phyloP scores from a whole-genome alignment of 1,140 invertebrate genomes.

The Zaprionus kolodkinae region DNA sequence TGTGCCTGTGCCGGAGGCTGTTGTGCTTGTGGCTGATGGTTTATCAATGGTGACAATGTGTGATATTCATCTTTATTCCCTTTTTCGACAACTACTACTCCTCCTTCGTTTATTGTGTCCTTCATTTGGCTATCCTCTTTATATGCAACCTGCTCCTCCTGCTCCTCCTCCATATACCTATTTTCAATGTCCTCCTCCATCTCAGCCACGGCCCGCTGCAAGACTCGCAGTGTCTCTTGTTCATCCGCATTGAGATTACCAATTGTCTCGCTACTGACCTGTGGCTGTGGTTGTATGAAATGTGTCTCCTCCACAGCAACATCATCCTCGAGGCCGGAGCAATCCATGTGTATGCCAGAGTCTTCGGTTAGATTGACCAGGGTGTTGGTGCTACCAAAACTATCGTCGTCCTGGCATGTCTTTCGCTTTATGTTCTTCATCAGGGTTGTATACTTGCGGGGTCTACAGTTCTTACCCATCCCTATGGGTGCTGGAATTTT shows the following conservation, averaged over 20 bases:
- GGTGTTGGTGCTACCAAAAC: constrained; percentile 31
- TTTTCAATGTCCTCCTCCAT: constrained; percentile 62
- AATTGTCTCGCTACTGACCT: constrained; percentile 21
- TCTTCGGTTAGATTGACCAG: constrained; percentile 44
- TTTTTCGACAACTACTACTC: not conserved
- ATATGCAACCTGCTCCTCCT: not conserved
- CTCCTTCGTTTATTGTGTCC: not conserved
- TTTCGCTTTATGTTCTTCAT: not conserved
- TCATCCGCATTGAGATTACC: constrained; percentile 39
- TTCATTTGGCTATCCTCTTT: not conserved
- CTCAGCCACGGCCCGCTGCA: constrained; percentile 68
- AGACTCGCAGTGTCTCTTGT: constrained; percentile 49
- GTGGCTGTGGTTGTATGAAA: not conserved
- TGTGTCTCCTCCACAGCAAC: constrained; percentile 2
- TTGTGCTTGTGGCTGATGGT: not conserved
- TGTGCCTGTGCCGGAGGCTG: not conserved
- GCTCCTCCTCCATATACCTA: constrained; percentile 10
- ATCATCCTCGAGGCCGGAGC: constrained; percentile 15
- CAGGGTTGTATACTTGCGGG: constrained; percentile 46
- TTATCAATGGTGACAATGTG: not conserved
- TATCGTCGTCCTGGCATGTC: constrained; percentile 6
- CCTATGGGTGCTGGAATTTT: constrained; percentile 55
- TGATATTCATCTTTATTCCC: not conserved
- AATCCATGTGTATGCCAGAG: constrained; percentile 53
- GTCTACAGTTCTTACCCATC: constrained; percentile 15